These are phyloP conservation scores for Thripadectes ignobilis DNA, from an alignment of 2,797 vertebrate genomes.

Conservation along the genomic window DNA sequence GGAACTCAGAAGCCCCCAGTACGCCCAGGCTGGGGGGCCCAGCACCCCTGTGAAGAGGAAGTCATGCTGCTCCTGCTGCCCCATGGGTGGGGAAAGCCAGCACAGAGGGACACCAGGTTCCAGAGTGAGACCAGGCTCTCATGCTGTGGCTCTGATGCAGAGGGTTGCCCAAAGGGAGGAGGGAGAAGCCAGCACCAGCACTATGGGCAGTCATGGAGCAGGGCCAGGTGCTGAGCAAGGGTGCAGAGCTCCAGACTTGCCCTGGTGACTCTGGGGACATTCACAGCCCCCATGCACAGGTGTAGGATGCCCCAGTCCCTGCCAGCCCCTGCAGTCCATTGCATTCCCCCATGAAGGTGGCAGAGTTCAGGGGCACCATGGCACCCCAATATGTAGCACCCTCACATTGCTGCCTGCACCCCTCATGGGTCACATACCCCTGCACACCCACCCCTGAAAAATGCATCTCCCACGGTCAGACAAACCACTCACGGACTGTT, in stretches of 20 bases:
- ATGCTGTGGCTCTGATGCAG: too few relatives aligned
- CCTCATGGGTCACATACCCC: fast-evolving
- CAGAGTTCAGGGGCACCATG: fast-evolving
- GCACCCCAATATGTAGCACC: neutral
- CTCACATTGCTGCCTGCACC: neutral
- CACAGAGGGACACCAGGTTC: neutral
- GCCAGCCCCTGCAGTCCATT: neutral
- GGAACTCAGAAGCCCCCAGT: neutral
- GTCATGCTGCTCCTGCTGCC: fast-evolving
- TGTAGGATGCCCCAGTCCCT: neutral
- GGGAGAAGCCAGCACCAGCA: neutral
- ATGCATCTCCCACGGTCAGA: fast-evolving
- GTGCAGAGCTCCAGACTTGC: fast-evolving
- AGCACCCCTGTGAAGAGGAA: fast-evolving
- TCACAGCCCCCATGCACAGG: fast-evolving
- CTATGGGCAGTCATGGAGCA: fast-evolving
- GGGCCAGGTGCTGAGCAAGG: fast-evolving
- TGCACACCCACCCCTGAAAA: neutral
- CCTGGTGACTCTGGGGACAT: neutral
- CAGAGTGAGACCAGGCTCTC: fast-evolving
- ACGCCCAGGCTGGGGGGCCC: neutral
- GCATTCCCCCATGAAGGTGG: fast-evolving
- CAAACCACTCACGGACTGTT: neutral
- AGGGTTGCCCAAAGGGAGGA: neutral
- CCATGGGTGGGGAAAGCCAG: fast-evolving